These are phyloP conservation scores for Watersipora subatra DNA, from an alignment of 1,140 invertebrate species.

Conservation along the genomic window DNA sequence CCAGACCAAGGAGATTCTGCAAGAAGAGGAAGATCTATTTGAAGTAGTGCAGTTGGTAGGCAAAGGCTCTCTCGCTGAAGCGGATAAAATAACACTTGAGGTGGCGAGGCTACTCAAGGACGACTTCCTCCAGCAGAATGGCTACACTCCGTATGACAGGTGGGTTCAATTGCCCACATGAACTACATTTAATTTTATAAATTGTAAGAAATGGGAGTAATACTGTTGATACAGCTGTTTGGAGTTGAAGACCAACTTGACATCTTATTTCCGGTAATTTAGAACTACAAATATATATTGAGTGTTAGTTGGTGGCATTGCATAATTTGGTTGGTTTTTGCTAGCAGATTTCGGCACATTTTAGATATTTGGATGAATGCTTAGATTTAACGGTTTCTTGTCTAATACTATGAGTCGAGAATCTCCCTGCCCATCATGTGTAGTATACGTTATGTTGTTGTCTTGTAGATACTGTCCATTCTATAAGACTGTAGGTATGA, in stretches of 20 bases:
- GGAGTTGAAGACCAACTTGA: too few relatives aligned
- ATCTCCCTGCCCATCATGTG: too few relatives aligned
- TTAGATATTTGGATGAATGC: too few relatives aligned
- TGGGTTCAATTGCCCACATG: slow-evolving; percentile 8
- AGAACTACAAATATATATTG: too few relatives aligned
- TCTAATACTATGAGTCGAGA: too few relatives aligned
- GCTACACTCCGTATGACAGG: slow-evolving; percentile 78
- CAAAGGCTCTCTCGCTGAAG: slow-evolving; percentile 94
- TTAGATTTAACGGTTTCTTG: too few relatives aligned
- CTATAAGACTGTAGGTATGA: slow-evolving; percentile 98
- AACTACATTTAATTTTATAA: neutral
- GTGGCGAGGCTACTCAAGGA: slow-evolving; percentile 96
- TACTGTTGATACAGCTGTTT: neutral
- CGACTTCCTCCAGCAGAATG: slow-evolving; percentile 92
- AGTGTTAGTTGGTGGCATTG: too few relatives aligned
- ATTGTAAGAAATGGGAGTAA: neutral
- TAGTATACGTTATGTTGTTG: too few relatives aligned
- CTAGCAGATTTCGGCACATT: too few relatives aligned
- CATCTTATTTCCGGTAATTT: too few relatives aligned
- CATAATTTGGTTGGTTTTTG: too few relatives aligned
- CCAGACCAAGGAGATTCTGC: slow-evolving; percentile 48
- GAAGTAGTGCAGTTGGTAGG: slow-evolving; percentile 99
- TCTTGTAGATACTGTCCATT: slow-evolving; percentile 84
- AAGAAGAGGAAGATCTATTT: slow-evolving; percentile 98
- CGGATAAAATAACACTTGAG: slow-evolving; percentile 97